Evolutionary conservation across 2,888 invertebrate genomes (phyloP).

Genomic region (Hydropsyche betteni): DNA sequence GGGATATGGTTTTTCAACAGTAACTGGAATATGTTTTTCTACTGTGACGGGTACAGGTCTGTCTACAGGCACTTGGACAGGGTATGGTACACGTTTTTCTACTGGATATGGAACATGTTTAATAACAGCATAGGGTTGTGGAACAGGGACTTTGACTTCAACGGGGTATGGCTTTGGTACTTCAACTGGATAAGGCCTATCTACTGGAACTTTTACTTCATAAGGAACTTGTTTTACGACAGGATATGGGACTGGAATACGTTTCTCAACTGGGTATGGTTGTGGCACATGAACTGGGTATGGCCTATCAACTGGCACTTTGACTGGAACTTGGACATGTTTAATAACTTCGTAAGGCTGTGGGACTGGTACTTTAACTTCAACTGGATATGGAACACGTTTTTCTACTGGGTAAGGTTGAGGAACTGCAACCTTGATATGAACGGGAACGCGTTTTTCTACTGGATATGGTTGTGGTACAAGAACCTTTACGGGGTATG

Average conservation of each 20-base stretch:
- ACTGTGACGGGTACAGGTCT: slow-evolving; percentile 71
- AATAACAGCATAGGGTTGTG: slow-evolving; percentile 71
- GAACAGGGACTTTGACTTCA: slow-evolving; percentile 68
- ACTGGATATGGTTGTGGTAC: slow-evolving; percentile 85
- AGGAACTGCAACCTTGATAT: slow-evolving; percentile 79
- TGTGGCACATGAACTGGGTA: slow-evolving; percentile 74
- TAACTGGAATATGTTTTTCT: slow-evolving; percentile 62
- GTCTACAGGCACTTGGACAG: slow-evolving; percentile 74
- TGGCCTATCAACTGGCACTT: slow-evolving; percentile 75
- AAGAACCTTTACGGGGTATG: slow-evolving; percentile 80
- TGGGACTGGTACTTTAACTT: slow-evolving; percentile 78
- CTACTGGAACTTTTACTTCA: slow-evolving; percentile 71
- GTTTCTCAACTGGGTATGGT: slow-evolving; percentile 70
- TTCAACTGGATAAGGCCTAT: slow-evolving; percentile 69
- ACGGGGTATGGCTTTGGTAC: slow-evolving; percentile 66
- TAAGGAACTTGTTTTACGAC: slow-evolving; percentile 73
- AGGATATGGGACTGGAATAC: slow-evolving; percentile 69
- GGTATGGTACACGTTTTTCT: slow-evolving; percentile 69
- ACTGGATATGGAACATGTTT: slow-evolving; percentile 72
- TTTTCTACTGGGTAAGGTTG: slow-evolving; percentile 82
- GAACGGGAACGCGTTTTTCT: slow-evolving; percentile 77
- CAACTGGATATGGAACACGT: slow-evolving; percentile 76
- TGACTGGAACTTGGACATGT: slow-evolving; percentile 72
- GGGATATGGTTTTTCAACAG: slow-evolving; percentile 66
- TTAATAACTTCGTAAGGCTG: slow-evolving; percentile 78